These are phyloP conservation scores for Laticauda laticaudata DNA, from an alignment of 2,113 vertebrate species.

Conservation along the genomic window DNA sequence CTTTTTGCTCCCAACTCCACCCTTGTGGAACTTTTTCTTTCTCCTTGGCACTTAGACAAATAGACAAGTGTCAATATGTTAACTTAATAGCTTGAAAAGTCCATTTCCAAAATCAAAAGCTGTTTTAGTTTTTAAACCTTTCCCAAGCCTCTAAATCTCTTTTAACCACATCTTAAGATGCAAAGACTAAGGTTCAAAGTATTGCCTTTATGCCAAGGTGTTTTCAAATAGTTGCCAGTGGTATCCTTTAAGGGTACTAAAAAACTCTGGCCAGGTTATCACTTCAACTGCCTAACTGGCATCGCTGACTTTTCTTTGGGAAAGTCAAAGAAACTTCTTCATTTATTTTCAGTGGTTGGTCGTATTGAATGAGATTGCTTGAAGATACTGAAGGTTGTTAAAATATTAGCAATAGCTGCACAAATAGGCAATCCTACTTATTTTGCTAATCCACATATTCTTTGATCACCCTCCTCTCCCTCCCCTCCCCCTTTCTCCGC, in stretches of 20 bases:
- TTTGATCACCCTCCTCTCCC: too few species aligned
- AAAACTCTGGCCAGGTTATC: background rate
- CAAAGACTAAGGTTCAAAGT: background rate
- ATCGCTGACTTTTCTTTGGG: background rate
- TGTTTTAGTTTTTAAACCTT: fast-evolving
- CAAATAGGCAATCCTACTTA: background rate
- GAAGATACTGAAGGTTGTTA: background rate
- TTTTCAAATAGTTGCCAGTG: background rate
- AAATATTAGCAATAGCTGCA: background rate
- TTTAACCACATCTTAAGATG: background rate
- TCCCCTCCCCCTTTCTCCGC: background rate
- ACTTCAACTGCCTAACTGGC: background rate
- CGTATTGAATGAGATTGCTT: background rate
- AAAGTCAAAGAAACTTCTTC: background rate
- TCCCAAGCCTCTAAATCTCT: fast-evolving
- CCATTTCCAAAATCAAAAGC: background rate
- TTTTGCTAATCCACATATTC: background rate
- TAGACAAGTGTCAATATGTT: background rate
- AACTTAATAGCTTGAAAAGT: background rate
- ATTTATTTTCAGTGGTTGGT: background rate
- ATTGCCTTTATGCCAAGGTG: fast-evolving
- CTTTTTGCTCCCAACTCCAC: too few species aligned
- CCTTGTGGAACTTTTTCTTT: background rate
- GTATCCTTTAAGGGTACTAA: background rate
- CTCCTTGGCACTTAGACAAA: background rate